Evolutionary conservation across 2,797 vertebrate species (phyloP).

Genomic region (Petrocephalus schoutedeni): DNA sequence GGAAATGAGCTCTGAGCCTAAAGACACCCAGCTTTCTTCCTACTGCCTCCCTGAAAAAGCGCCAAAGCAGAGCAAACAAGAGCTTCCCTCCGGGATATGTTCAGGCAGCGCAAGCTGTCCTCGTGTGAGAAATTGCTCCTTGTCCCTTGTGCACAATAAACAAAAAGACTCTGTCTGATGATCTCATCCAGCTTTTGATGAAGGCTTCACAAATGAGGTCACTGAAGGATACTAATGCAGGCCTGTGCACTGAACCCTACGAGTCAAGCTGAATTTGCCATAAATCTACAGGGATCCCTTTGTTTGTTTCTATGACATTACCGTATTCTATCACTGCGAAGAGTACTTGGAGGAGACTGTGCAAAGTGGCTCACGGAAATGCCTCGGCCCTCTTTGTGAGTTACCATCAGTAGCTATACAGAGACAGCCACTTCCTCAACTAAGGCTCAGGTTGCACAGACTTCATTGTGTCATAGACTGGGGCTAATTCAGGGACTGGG

Average conservation of each 20-base stretch:
- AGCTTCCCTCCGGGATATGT: background rate
- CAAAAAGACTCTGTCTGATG: background rate
- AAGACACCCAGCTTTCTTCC: background rate
- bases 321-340: background rate
- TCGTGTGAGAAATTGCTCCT: background rate
- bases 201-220: slow-evolving; percentile 1
- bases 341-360: background rate
- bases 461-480: background rate
- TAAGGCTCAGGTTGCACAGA: background rate
- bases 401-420: background rate
- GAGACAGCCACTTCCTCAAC: background rate
- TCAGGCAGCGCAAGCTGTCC: slow-evolving; percentile 9
- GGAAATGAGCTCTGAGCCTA: slow-evolving; percentile 4
- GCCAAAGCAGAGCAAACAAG: background rate
- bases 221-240: slow-evolving; percentile 3
- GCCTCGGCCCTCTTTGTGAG: background rate
- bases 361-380: background rate
- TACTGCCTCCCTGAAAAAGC: background rate
- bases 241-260: background rate
- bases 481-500: background rate
- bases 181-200: slow-evolving; percentile 5
- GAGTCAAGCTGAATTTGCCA: background rate
- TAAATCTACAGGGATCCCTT: background rate
- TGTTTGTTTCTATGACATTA: background rate
- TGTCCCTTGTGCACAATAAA: slow-evolving; percentile 2